phyloP scores from a whole-genome alignment of 1,140 invertebrate genomes.

The Calephelis virginiensis region DNA sequence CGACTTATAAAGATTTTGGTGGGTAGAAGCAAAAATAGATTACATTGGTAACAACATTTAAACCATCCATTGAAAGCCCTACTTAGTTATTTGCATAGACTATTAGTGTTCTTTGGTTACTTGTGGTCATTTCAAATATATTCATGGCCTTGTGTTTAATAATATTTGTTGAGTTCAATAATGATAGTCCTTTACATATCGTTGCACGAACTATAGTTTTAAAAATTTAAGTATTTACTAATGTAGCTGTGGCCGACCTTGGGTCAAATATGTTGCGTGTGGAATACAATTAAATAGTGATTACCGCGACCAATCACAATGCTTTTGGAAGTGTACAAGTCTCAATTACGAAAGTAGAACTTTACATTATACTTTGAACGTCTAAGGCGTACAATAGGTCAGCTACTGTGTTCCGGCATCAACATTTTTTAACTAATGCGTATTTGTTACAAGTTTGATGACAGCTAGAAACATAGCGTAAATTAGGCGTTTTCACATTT shows the following conservation, averaged over 20 bases:
- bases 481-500: too few species aligned
- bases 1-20: too few species aligned
- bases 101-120: too few species aligned
- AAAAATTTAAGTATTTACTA: slow-evolving; percentile 15
- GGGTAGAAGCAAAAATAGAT: too few species aligned
- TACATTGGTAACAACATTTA: too few species aligned
- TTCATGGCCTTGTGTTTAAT: background rate
- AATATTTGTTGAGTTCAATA: background rate
- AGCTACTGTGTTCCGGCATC: background rate
- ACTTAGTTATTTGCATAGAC: background rate
- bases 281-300: slow-evolving; percentile 9
- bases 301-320: background rate
- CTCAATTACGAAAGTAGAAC: slow-evolving; percentile 15
- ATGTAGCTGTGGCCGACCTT: background rate
- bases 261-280: slow-evolving; percentile 11
- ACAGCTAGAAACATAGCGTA: too few species aligned
- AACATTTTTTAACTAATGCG: background rate
- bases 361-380: background rate
- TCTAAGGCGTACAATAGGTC: slow-evolving; percentile 3
- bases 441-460: background rate
- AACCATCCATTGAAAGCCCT: background rate
- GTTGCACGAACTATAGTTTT: background rate
- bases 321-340: slow-evolving; percentile 4
- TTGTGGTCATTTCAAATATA: background rate
- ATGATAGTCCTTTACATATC: background rate